A percentile compares a stretch with the other conserved stretches of the same genome.
Evolutionary conservation across 2,113 vertebrate species (phyloP).

Genomic region (Ellobius talpinus): DNA sequence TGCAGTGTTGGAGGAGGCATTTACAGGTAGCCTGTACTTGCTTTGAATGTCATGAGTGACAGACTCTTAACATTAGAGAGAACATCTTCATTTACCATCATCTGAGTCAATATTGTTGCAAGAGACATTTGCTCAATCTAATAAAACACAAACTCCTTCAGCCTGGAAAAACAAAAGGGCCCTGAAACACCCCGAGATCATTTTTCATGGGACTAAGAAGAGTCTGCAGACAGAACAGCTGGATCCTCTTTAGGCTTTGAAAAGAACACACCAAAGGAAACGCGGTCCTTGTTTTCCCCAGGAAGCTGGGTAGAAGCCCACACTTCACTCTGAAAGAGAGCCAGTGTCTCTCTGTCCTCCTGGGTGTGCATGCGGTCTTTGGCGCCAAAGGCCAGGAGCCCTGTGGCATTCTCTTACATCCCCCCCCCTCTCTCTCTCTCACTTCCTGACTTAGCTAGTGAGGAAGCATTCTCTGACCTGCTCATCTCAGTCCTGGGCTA

Average conservation of each 20-base stretch:
- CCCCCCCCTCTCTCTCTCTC: neutral
- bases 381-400: neutral
- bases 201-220: slow-evolving; percentile 56
- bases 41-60: slow-evolving; percentile 65
- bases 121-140: slow-evolving; percentile 52
- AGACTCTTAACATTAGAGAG: slow-evolving; percentile 41
- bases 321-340: neutral
- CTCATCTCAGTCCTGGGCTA: neutral
- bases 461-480: neutral
- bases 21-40: slow-evolving; percentile 41
- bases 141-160: slow-evolving; percentile 55
- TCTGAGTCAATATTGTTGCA: slow-evolving; percentile 72
- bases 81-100: slow-evolving; percentile 59
- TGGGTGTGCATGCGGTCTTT: accelerated
- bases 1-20: slow-evolving; percentile 43
- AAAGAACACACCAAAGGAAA: neutral
- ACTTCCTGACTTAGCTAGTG: neutral
- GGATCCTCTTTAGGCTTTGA: slow-evolving; percentile 3
- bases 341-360: neutral
- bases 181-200: slow-evolving; percentile 27
- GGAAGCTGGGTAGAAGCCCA: neutral
- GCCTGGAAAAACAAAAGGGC: slow-evolving; percentile 39
- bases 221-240: slow-evolving; percentile 53
- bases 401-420: neutral
- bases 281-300: neutral